Percentiles rank a stretch among this genome's conserved stretches.
phyloP scores from a whole-genome alignment of 2,113 vertebrate genomes.

The Corythaixoides concolor region DNA sequence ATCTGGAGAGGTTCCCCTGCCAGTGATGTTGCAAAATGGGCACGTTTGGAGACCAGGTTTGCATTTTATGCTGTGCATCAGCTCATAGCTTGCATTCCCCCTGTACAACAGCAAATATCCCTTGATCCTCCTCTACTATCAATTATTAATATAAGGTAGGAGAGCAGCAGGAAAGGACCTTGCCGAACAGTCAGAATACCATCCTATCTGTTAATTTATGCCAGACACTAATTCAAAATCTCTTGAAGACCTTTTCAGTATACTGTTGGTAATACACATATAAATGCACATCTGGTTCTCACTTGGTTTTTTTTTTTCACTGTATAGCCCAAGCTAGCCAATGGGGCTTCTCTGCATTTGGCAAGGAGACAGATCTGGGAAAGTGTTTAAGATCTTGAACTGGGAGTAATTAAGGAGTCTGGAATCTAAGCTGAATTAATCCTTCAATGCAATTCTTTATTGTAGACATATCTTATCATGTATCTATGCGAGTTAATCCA shows the following conservation, averaged over 20 bases:
- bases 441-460: background rate
- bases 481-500: background rate
- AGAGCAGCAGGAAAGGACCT: background rate
- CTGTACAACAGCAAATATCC: background rate
- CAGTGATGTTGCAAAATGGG: background rate
- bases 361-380: background rate
- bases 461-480: background rate
- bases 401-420: background rate
- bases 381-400: background rate
- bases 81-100: background rate
- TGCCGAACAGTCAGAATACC: background rate
- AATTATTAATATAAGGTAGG: background rate
- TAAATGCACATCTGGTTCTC: background rate
- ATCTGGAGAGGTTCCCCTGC: background rate
- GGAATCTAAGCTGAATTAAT: background rate
- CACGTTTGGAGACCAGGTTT: background rate
- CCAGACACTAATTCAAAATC: background rate
- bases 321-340: background rate
- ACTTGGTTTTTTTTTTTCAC: background rate
- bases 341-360: background rate
- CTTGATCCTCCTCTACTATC: background rate
- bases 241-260: background rate
- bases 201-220: fast-evolving
- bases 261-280: background rate
- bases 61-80: background rate